Evolutionary conservation across 2,888 invertebrate genomes (phyloP).

Genomic region (Invenusta paracnida): DNA sequence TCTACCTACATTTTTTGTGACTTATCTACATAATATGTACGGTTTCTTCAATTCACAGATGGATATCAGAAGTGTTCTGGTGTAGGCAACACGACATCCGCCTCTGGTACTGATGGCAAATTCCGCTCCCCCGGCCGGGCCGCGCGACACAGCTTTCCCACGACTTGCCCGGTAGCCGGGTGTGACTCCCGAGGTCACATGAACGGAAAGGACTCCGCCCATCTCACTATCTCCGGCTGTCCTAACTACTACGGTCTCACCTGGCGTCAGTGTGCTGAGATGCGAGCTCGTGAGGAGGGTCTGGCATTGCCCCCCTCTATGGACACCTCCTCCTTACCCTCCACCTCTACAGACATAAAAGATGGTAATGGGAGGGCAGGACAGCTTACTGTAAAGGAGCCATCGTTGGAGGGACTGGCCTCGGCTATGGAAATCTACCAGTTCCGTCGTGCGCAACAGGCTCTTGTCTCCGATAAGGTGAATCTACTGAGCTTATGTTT

Average conservation of each 20-base stretch:
- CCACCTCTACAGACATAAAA: background rate
- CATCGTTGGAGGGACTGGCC: conserved; percentile 16
- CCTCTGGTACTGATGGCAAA: no score
- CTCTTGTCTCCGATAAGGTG: conserved; percentile 32
- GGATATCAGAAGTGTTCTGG: no score
- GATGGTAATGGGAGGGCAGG: background rate
- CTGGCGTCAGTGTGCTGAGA: conserved; percentile 68
- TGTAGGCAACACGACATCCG: no score
- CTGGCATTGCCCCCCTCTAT: no score
- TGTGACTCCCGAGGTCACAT: conserved; percentile 43
- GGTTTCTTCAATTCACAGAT: no score
- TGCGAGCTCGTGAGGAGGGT: conserved; percentile 38
- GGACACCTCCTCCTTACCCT: background rate
- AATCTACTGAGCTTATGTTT: no score
- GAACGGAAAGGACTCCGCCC: conserved; percentile 58
- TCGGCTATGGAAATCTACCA: conserved; percentile 41
- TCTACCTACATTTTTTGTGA: no score
- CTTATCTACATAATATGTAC: no score
- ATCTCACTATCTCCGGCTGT: conserved; percentile 84
- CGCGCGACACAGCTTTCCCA: background rate
- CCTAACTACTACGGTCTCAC: conserved; percentile 83
- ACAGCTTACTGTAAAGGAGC: background rate
- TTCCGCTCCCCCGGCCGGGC: no score
- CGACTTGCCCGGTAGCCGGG: conserved; percentile 38
- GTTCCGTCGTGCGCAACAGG: conserved; percentile 37